Evolutionary conservation across 1,140 invertebrate species (phyloP).

Genomic region (Ruditapes philippinarum): DNA sequence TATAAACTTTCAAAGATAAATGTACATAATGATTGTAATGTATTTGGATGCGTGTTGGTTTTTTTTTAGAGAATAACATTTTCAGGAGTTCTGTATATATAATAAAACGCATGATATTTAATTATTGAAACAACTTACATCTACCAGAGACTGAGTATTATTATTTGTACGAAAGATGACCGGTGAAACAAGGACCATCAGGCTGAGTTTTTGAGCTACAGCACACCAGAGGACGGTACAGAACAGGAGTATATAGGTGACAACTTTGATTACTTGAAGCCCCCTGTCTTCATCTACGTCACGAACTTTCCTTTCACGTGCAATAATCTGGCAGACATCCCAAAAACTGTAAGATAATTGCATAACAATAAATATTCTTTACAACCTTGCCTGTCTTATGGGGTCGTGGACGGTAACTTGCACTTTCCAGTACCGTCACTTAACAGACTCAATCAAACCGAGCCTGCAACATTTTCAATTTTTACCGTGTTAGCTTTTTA

Average conservation of each 20-base stretch:
- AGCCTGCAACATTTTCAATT: too few species aligned
- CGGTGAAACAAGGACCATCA: slow-evolving; percentile 6
- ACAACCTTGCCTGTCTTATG: not conserved
- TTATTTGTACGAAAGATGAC: not conserved
- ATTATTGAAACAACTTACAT: not conserved
- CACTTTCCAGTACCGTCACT: too few species aligned
- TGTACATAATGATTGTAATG: too few species aligned
- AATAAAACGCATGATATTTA: too few species aligned
- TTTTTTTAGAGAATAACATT: too few species aligned
- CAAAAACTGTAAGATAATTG: slow-evolving; percentile 40
- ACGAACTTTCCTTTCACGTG: slow-evolving; percentile 6
- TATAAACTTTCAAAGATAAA: too few species aligned
- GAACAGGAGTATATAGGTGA: slow-evolving; percentile 49
- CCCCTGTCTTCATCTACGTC: slow-evolving; percentile 46
- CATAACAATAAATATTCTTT: not conserved
- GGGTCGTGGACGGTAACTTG: too few species aligned
- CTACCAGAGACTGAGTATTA: not conserved
- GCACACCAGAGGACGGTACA: slow-evolving; percentile 34
- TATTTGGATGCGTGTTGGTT: too few species aligned
- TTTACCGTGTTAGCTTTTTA: too few species aligned
- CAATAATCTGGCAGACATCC: slow-evolving; percentile 46
- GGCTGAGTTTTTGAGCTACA: slow-evolving; percentile 51
- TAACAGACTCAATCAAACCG: too few species aligned
- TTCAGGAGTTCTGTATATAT: too few species aligned
- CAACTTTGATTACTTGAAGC: slow-evolving; percentile 52